Percentiles rank a stretch among this genome's conserved stretches.
phyloP scores from a whole-genome alignment of 2,113 vertebrate species.

The Podarcis cretensis region DNA sequence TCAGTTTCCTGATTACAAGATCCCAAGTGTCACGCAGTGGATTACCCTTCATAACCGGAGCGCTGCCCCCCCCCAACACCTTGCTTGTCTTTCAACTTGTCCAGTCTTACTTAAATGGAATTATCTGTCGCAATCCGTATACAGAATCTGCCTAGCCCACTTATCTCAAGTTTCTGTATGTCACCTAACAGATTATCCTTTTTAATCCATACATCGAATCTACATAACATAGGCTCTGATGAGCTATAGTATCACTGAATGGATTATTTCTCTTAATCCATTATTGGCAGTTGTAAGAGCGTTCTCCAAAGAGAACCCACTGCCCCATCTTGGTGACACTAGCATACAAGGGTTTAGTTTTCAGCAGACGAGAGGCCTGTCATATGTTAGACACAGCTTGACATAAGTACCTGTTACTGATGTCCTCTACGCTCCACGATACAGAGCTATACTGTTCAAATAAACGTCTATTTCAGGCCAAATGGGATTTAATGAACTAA shows the following conservation, averaged over 20 bases:
- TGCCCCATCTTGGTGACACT: constrained; percentile 35
- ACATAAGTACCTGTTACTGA: constrained; percentile 35
- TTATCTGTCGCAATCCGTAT: constrained; percentile 69
- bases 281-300: constrained; percentile 63
- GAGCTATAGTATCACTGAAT: constrained; percentile 60
- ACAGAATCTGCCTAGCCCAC: constrained; percentile 61
- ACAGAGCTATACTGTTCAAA: not conserved
- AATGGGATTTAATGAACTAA: not conserved
- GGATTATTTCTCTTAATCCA: constrained; percentile 73
- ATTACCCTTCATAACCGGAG: constrained; percentile 63
- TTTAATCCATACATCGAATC: constrained; percentile 74
- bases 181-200: constrained; percentile 72
- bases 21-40: constrained; percentile 59
- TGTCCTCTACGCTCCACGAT: not conserved
- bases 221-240: constrained; percentile 64
- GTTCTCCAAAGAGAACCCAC: not conserved
- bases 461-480: not conserved
- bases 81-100: constrained; percentile 68
- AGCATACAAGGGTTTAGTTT: constrained; percentile 9
- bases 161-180: constrained; percentile 73
- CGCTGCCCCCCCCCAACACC: not conserved
- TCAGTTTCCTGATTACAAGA: constrained; percentile 63
- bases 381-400: constrained; percentile 34
- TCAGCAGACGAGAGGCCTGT: constrained; percentile 30
- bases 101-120: constrained; percentile 70